Evolutionary conservation across 2,113 vertebrate species (phyloP), one percentile per base, ranked within the genome.

Genomic region (Dermatemys mawii): DNA sequence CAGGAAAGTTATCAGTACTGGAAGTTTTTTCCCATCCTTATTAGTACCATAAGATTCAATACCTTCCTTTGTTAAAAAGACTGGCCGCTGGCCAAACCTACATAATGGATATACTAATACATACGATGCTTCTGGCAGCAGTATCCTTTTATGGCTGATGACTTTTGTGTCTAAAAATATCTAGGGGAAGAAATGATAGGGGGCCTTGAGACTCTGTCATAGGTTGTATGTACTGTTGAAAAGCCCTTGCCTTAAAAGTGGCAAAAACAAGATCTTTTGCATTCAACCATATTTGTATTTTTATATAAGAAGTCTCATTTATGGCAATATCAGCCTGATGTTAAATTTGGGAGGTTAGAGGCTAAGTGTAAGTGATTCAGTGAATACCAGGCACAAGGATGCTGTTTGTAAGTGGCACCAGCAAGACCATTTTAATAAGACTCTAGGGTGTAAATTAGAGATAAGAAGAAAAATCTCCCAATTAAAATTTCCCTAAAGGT

Each of bases 401-500:
- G 53, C 90, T 93, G 88, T 96, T 97, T 96, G 93, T 87, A 96
- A 96, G 88, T 94, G 88, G 96, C 96, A 98, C 90, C 94, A 97
- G 80, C 81, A 96, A 95, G 95, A 90, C 84, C 87, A 94, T 85
- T 90, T 94, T 97, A 98, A 97, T 96, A 97, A 97, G 93, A 91
- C 92, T 95, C 96, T 83, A 80, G 97, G 93, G 95, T 94, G 81
- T 94, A 96, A 97, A 95, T 96, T 94, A 96, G 63, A 86, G 90
- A 84, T 88, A 94, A 97, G 94, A 97, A 97, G 96, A 97, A 97
- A 98, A 97, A 97, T 95, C 67, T 97, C 95, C 91, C 92, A 97
- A 97, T 97, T 98, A 97, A 97, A 97, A 67, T 87, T 91, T 96
- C 95, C 63, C 88, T 93, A 60, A 96, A 97, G 94, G 92, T 97